Evolutionary conservation across 2,888 invertebrate genomes (phyloP).

Genomic region (Omphaloscelis lunosa): DNA sequence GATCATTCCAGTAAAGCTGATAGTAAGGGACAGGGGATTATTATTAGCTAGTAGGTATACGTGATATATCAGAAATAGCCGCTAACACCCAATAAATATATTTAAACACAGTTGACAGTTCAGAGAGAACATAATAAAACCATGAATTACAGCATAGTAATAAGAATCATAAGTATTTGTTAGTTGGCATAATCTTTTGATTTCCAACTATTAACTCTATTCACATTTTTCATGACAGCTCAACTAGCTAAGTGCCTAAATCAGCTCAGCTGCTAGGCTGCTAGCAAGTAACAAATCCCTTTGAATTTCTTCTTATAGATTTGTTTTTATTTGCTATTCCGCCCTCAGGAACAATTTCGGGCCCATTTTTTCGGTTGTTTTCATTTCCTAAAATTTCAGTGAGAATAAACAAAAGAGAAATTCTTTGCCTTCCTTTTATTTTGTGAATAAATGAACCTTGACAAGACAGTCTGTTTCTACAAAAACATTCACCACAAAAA

Average conservation of each 20-base stretch:
- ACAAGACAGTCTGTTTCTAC: conserved; percentile 13
- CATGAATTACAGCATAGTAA: neutral
- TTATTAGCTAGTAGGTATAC: conserved; percentile 7
- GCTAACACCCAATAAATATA: conserved; percentile 16
- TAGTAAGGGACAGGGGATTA: conserved; percentile 22
- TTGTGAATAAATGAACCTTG: conserved; percentile 36
- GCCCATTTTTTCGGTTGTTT: conserved; percentile 24
- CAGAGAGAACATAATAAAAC: neutral
- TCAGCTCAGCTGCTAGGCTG: neutral
- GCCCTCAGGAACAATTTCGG: conserved; percentile 6
- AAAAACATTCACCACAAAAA: conserved; percentile 24
- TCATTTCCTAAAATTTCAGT: conserved; percentile 37
- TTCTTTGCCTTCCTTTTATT: conserved; percentile 34
- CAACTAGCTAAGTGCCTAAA: neutral
- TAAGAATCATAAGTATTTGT: neutral
- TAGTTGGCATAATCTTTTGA: neutral
- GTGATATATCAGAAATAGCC: neutral
- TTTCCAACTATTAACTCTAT: neutral
- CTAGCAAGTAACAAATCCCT: neutral
- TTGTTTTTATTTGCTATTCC: conserved; percentile 30
- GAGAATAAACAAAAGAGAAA: conserved; percentile 17
- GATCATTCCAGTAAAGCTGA: conserved; percentile 30
- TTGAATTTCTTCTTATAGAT: conserved; percentile 26
- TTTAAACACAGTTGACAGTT: neutral
- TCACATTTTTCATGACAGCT: neutral